phyloP scores from a whole-genome alignment of 2,797 vertebrate species.

The Rousettus madagascariensis region DNA sequence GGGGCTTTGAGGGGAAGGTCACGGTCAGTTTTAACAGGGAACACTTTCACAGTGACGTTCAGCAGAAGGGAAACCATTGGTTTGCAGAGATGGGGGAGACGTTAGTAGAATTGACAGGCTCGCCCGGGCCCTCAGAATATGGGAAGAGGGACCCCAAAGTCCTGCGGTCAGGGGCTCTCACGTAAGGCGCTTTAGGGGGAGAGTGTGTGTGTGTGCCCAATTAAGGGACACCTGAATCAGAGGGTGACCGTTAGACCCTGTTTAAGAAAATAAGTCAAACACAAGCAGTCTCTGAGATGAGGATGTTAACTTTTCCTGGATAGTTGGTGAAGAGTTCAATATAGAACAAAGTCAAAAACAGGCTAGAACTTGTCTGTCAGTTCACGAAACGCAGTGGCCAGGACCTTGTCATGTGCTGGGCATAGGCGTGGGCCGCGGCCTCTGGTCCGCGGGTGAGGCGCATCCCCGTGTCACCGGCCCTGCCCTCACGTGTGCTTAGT shows the following conservation, averaged over 20 bases:
- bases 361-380: no score
- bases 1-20: background rate
- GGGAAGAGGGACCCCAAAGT: background rate
- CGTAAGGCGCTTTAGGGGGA: background rate
- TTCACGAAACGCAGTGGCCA: background rate
- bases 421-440: no score
- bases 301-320: background rate
- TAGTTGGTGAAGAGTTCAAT: background rate
- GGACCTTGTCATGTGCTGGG: background rate
- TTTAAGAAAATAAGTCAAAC: background rate
- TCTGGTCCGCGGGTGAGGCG: no score
- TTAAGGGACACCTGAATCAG: background rate
- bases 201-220: background rate
- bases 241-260: background rate
- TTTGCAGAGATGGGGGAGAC: background rate
- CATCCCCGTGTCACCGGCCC: no score
- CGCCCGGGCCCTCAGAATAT: background rate
- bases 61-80: background rate
- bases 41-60: background rate
- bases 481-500: accelerated
- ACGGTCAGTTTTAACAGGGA: background rate
- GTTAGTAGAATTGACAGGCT: background rate
- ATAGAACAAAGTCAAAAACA: background rate
- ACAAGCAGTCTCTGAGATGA: background rate
- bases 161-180: background rate